Conservation (phyloP, 2,113 vertebrate genomes). For the Alethe diademata region DNA sequence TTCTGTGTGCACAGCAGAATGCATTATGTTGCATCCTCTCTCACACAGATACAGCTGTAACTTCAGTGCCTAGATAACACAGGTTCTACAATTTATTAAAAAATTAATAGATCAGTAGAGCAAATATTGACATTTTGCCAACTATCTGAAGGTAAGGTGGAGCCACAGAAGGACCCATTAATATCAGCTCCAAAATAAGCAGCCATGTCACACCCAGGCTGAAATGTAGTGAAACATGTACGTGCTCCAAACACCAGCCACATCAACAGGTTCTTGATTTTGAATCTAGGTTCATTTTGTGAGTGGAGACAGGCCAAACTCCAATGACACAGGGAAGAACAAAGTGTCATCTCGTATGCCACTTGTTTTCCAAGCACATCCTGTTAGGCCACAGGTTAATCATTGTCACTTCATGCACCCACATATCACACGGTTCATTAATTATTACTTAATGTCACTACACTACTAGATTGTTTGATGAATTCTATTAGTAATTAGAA, state of each 20-base stretch:
- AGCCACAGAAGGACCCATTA: background rate
- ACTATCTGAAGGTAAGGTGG: background rate
- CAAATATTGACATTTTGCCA: background rate
- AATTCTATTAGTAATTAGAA: slow-evolving; percentile 21
- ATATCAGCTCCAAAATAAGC: background rate
- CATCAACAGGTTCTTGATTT: background rate
- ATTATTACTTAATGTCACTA: slow-evolving; percentile 38
- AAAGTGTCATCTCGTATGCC: background rate
- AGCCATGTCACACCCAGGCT: background rate
- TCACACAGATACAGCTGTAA: background rate
- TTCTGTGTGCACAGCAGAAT: background rate
- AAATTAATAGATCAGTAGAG: background rate
- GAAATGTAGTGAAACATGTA: background rate
- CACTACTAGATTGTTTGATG: background rate
- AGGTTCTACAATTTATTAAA: background rate
- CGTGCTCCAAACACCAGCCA: background rate
- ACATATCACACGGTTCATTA: background rate
- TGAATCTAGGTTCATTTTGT: background rate
- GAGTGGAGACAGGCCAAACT: background rate
- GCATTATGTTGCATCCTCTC: background rate
- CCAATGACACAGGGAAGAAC: background rate
- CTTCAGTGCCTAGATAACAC: background rate
- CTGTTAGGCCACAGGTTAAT: slow-evolving; percentile 8
- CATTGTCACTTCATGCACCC: background rate
- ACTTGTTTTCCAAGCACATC: background rate